Base-by-base conservation (phyloP, 2,888 invertebrate genomes). In the Andrena haemorrhoa region DNA sequence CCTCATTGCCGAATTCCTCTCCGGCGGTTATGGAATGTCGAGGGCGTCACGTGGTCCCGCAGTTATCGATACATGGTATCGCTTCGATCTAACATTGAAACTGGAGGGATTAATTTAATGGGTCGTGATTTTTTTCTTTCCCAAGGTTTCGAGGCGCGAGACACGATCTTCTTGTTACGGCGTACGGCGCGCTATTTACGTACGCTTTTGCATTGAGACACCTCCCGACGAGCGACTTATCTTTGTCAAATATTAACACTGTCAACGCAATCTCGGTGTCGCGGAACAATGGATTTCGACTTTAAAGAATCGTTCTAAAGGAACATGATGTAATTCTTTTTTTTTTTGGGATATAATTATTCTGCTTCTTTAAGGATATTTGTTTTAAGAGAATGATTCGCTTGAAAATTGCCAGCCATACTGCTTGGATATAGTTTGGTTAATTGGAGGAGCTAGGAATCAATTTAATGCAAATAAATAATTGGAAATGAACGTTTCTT, bases 171-270 rank as follows among this genome's bases (percentile, higher is more conserved):
- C 31, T 49, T n/a, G 35, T 16, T 33, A 69, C 41, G 65, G 26
- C 47, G 20, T 3, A 60, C 20, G 20, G 3, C 2, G 10, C 47
- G 61, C 70, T 76, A 66, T 76, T 83, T 70, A 66, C 60, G 74
- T 6, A 74, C 66, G 66, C 41, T 77, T 83, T 72, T 81, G 35
- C 74, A 81, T 74, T 33, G 35, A 47, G 56, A 72, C 31, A 2
- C 29, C 23, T 61, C 68, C 31, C 61, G 41, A 77, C 35, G 63
- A 35, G 51, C 20, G 65, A 85, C 80, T 90, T 91, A 91, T 91
- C 91, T 89, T 85, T 49, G 68, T 69, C 86, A 91, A 91, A 91
- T 91, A 90, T 91, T 91, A 89, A 86, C 85, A 75, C n/a, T 79
- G 83, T 83, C 81, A 85, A 89, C 73, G 78, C 83, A 83, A 77